Evolutionary conservation across 2,797 vertebrate genomes (phyloP).

Genomic region (Coendou prehensilis): DNA sequence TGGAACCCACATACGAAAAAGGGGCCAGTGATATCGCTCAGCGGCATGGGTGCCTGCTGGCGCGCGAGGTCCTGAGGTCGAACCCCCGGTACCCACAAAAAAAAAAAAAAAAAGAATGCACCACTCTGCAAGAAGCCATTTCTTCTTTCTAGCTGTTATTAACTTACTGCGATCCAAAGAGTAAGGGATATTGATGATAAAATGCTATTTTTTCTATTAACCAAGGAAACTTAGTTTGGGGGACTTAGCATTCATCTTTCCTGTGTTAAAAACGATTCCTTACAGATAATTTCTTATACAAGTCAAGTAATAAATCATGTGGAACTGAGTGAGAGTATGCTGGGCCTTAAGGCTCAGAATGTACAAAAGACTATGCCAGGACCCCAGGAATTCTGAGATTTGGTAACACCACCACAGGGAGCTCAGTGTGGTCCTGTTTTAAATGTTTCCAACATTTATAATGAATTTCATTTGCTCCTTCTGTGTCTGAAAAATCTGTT

Average conservation of each 20-base stretch:
- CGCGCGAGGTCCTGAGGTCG: too few relatives aligned
- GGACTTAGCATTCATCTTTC: constrained; percentile 24
- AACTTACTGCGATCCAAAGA: not conserved
- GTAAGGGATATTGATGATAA: not conserved
- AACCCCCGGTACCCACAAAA: too few relatives aligned
- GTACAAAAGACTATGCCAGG: not conserved
- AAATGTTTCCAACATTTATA: not conserved
- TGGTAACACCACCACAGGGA: not conserved
- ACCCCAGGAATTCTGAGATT: not conserved
- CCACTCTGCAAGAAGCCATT: not conserved
- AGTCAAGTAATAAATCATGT: not conserved
- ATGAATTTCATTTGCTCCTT: not conserved
- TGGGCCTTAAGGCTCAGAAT: not conserved
- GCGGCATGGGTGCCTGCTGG: too few relatives aligned
- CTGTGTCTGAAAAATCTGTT: constrained; percentile 48
- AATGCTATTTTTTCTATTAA: not conserved
- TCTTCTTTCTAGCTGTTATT: not conserved
- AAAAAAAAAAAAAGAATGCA: not conserved
- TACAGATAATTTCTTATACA: not conserved
- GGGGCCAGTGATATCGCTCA: too few relatives aligned
- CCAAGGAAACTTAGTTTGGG: not conserved
- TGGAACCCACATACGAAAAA: too few relatives aligned
- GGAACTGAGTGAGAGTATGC: not conserved
- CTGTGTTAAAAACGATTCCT: not conserved
- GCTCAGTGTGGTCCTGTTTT: not conserved